These are phyloP conservation scores for Notolepis coatsorum DNA, from an alignment of 2,797 vertebrate genomes.

Conservation along the genomic window DNA sequence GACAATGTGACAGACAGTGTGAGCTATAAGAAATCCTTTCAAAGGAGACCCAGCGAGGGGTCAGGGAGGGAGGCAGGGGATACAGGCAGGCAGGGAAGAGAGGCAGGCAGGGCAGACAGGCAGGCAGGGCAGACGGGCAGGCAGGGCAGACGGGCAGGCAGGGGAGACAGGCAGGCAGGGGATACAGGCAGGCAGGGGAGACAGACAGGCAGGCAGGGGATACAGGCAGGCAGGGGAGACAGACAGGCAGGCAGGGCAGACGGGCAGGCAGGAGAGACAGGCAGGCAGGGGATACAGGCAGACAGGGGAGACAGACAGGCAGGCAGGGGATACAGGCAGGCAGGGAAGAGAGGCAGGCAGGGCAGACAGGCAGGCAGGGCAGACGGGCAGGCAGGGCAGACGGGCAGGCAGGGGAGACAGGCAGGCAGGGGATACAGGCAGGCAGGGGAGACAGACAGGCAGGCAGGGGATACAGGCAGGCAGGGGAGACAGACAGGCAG, in stretches of 20 bases:
- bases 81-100: too few species aligned
- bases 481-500: too few species aligned
- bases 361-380: too few species aligned
- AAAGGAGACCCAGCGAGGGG: conserved; percentile 65
- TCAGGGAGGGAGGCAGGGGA: conserved; percentile 72
- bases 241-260: conserved; percentile 72
- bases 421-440: too few species aligned
- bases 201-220: too few species aligned
- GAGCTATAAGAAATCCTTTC: conserved; percentile 64
- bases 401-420: conserved; percentile 72
- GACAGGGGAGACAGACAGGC: too few species aligned
- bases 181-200: too few species aligned
- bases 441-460: conserved; percentile 67
- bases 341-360: conserved; percentile 69
- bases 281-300: conserved; percentile 72
- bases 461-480: conserved; percentile 72
- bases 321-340: conserved; percentile 61
- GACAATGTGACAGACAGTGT: conserved; percentile 49
- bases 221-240: too few species aligned
- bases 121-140: conserved; percentile 73
- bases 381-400: conserved; percentile 63
- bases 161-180: conserved; percentile 70
- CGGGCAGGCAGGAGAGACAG: too few species aligned
- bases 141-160: conserved; percentile 63
- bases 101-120: conserved; percentile 66